Evolutionary conservation across 2,888 invertebrate species (phyloP), one percentile per base, ranked within the genome.

Genomic region (Andrena bicolor): DNA sequence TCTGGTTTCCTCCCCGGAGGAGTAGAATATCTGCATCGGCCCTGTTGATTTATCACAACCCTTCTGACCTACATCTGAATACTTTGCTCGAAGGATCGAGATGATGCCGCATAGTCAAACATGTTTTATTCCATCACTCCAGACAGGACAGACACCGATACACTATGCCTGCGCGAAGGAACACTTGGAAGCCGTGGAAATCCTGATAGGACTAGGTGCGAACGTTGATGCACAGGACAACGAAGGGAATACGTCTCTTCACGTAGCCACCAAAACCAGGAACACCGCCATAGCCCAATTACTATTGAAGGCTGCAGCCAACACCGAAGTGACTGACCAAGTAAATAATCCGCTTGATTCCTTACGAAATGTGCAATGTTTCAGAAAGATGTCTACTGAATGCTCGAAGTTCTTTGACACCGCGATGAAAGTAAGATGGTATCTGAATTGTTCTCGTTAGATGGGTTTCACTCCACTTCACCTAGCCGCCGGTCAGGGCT

Each of bases 251-350:
- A 96, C 97, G 5, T 96, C 97, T 0, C 95, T 98, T 35, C 97
- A 97, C 91, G 95, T 97, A 69, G 97, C 97, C 0, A 96, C 97
- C 0, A 96, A 97, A 86, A 96, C 96, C 90, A 96, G 97, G 85
- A 96, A 97, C 90, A 96, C 97, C 0, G 96, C 96, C 84, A 95
- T 97, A 23, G 97, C 97, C n/a, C 95, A 96, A 84, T 94, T 96
- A 61, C 94, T 98, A 68, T 94, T 97, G 65, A 96, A 96, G 28
- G 95, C 95, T 32, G 96, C 96, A 13, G 96, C 96, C 65, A 95
- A 95, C 74, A 95, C 96, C 0, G 96, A 96, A 88, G 89, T 94
- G 30, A 94, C 95, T 91, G 94, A 96, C 63, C 81, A 85, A 65
- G 88, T 88, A 88, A 79, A 63, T 58, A 6, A 77, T 77, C 78